Base-by-base conservation (phyloP, 2,888 invertebrate genomes). In the Chalcosyrphus nemorum region DNA sequence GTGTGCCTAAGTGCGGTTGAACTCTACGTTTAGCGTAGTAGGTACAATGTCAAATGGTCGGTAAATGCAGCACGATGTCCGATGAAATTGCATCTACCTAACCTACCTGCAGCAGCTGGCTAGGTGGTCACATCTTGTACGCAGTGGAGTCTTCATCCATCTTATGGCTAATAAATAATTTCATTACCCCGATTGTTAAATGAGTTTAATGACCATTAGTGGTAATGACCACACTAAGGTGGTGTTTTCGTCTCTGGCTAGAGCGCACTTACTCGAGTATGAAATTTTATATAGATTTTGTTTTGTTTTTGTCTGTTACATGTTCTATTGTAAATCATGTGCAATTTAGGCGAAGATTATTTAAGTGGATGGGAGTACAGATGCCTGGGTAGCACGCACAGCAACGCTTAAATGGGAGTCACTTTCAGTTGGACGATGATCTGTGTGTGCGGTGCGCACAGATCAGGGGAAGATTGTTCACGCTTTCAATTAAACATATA, bases 141-240 rank as follows among this genome's bases (percentile, higher is more conserved):
- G 24, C 24, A 35, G 17, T 7, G 11, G 7, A 24, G 24, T 43
- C 63, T 27, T 17, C 72, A 54, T n/a, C 21, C 56, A 2, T 29
- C 65, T 66, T 13, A n/a, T n/a, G 27, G 17, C 50, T 21, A 57
- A 15, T 70, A 77, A 70, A 77, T 77, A 56, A 63, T 81, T 70
- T 75, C 68, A 68, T 70, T 71, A 76, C 57, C n/a, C n/a, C 70
- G 70, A 81, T 81, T 81, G 76, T 81, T 63, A 50, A 50, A 76
- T 76, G 76, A 43, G 50, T 70, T 76, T 71, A 81, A 76, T 70
- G 56, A 63, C 63, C 38, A 76, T 81, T 81, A 70, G 50, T 15
- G 57, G 41, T 81, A 76, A 81, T 76, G 81, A 56, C 50, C 63
- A 70, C 50, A 45, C 61, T 43, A 19, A 54, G 27, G 45, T 59